Conservation (phyloP, 2,797 vertebrate species). For the Catharus ustulatus region DNA sequence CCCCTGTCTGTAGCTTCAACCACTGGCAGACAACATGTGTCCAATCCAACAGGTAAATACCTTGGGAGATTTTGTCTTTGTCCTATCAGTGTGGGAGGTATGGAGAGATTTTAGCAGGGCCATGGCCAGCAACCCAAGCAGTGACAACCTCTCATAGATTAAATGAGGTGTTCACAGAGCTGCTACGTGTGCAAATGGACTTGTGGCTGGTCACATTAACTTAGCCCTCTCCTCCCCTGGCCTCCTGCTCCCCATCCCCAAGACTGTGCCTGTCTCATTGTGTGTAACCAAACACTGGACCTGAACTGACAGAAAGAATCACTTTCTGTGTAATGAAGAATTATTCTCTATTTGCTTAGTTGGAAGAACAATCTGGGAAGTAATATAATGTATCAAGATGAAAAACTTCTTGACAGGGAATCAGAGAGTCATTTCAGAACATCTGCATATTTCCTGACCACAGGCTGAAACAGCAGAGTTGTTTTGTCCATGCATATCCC, state of each 20-base stretch:
- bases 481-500: background rate
- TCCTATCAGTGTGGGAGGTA: background rate
- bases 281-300: background rate
- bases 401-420: constrained; percentile 10
- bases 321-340: background rate
- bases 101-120: background rate
- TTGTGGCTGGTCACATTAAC: background rate
- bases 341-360: background rate
- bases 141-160: background rate
- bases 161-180: background rate
- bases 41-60: background rate
- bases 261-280: background rate
- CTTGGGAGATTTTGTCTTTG: background rate
- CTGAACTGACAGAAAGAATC: background rate
- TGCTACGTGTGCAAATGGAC: rapidly evolving
- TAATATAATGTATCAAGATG: background rate
- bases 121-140: background rate
- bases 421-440: background rate
- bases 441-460: background rate
- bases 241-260: background rate
- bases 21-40: background rate
- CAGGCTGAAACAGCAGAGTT: background rate
- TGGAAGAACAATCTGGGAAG: constrained; percentile 1
- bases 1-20: background rate
- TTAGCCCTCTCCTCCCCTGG: rapidly evolving